Evolutionary conservation across 2,113 vertebrate species (phyloP), one percentile per base, ranked within the genome.

Genomic region (Xiphophorus maculatus): DNA sequence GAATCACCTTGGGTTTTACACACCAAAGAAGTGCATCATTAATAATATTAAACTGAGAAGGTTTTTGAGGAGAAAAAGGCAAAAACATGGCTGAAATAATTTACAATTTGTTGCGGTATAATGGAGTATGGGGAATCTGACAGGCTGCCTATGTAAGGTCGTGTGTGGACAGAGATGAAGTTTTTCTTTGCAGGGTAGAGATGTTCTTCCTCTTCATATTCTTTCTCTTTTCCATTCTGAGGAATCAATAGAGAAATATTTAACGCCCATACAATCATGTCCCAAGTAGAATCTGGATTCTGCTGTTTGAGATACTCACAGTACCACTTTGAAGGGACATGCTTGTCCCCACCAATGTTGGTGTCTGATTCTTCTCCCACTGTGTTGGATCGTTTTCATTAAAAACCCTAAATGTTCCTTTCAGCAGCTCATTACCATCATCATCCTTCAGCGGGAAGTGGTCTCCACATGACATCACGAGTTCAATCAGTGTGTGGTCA

Each of bases 61-160:
- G 28, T 13, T 33, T 42, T 28, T 13, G 5, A 30, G 12, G 15
- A 2, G 3, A 37, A 2, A 30, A 73, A 48, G 28, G 9, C 13
- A 69, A 14, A 17, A 48, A 19, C 5, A 1, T 48, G 44, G 1
- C 17, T 48, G 7, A 61, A 66, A 80, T 73, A 11, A 29, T 1
- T 22, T 8, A 99, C 98, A 72, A 93, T 90, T 84, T 99, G 97
- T 81, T 91, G 93, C 29, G 97, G 97, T 70, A 93, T 95, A 88
- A 98, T 37, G 58, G 84, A 93, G 93, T 93, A 99, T 5, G 95
- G 95, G 63, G 84, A 94, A 80, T 95, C 93, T 0, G 95, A 95
- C 44, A 85, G 84, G 58, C 90, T 84, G 1, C 97, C 97, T 30
- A 95, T 93, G 0, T 97, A 96, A 60, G 91, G 90, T 51, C 89